Evolutionary conservation across 2,113 vertebrate species (phyloP).

Genomic region (Nerophis lumbriciformis): DNA sequence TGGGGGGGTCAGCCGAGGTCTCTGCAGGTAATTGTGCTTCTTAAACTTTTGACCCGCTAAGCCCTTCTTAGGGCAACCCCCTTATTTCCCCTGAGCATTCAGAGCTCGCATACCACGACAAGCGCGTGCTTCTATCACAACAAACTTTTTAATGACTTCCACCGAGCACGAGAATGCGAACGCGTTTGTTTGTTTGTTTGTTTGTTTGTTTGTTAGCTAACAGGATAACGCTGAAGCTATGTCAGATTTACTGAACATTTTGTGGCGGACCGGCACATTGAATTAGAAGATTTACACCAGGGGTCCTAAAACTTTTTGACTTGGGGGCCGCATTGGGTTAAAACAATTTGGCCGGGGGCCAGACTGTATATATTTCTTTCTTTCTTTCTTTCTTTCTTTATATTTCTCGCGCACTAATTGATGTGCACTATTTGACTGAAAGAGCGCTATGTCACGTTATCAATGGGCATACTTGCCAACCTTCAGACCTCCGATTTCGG

Average conservation of each 20-base stretch:
- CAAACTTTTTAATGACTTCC: conserved; percentile 7
- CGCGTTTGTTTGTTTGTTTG: not conserved
- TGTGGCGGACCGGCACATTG: not conserved
- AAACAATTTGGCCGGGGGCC: no score
- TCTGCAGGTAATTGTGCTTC: conserved; percentile 68
- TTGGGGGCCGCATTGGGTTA: no score
- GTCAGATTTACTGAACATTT: not conserved
- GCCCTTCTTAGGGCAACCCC: conserved; percentile 50
- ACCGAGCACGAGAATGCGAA: not conserved
- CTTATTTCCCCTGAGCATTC: conserved; percentile 63
- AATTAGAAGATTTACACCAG: not conserved
- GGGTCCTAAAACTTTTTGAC: no score
- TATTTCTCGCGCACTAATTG: no score
- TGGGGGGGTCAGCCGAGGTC: conserved; percentile 57
- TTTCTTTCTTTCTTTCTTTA: no score
- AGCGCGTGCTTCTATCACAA: conserved; percentile 34
- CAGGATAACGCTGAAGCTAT: not conserved
- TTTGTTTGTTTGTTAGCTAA: not conserved
- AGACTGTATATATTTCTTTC: no score
- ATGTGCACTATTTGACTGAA: no score
- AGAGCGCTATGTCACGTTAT: no score
- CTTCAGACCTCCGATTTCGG: no score
- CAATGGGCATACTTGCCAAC: no score
- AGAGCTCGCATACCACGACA: conserved; percentile 43
- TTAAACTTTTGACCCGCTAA: conserved; percentile 72